Base-by-base conservation (phyloP, 2,888 invertebrate species). In the Drosophila mimetica region DNA sequence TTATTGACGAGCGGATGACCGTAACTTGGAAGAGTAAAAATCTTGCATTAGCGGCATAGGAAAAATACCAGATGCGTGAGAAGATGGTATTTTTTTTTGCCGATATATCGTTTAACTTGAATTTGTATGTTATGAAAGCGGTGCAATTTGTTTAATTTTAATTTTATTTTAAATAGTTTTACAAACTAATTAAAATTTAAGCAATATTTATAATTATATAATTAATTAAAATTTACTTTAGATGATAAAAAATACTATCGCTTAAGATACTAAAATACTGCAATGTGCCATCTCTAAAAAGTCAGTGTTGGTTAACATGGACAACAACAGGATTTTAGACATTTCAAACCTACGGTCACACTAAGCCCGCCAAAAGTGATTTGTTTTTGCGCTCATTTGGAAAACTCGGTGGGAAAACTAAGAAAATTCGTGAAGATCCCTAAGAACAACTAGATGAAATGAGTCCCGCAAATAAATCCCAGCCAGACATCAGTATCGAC, bases 1-100 rank as follows among this genome's bases (percentile, higher is more conserved):
- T 85, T 79, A 79, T 79, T 85, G 77, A 74, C 77, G 77, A 83
- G 80, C 48, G 63, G 51, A 67, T 66, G 63, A 44, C 63, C 63
- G 42, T 18, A 52, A 22, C 52, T 52, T 36, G 53, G 18, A 13
- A 16, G 32, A 34, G n/a, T 25, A 20, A 36, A 44, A 14, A 16
- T 42, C 5, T 13, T 0, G 16, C 5, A n/a, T 6, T 25, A 28
- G 42, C 42, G 18, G 61, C 32, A 13, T 18, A 34, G 18, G 11
- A 14, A 57, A 57, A 28, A 54, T 57, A 54, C 57, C 8, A 25
- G 11, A 4, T n/a, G 18, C 50, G 32, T 5, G 1, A 1, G 8
- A 7, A 1, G 1, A 13, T 3, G 16, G 16, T 5, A 46, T 28
- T 39, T 18, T 9, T 16, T 16, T 4, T 1, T 0, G 6, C 0